A percentile compares a stretch with the other conserved stretches of the same genome.
phyloP scores from a whole-genome alignment of 2,888 invertebrate species.

The Stenotaenia linearis region DNA sequence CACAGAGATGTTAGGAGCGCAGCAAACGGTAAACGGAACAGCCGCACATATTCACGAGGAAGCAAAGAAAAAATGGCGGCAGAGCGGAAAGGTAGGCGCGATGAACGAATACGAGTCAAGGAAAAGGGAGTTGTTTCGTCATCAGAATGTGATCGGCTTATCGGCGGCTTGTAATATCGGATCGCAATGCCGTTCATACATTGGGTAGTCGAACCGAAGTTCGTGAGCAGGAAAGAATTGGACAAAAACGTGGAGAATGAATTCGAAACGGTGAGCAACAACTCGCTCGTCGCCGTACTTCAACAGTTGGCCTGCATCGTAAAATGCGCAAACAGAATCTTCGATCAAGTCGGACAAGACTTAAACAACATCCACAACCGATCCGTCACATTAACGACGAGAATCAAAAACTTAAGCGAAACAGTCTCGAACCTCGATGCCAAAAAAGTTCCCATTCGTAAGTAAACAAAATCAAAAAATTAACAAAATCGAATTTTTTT shows the following conservation, averaged over 20 bases:
- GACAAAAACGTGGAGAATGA: constrained; percentile 53
- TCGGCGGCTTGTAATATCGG: not conserved
- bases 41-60: not conserved
- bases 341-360: constrained; percentile 70
- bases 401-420: constrained; percentile 64
- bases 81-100: not conserved
- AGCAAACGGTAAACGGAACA: not conserved
- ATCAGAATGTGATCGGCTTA: not conserved
- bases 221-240: constrained; percentile 63
- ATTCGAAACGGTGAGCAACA: constrained; percentile 82
- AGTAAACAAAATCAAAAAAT: no score
- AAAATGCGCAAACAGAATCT: constrained; percentile 76
- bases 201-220: constrained; percentile 74
- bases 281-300: constrained; percentile 75
- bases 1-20: not conserved
- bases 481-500: not conserved
- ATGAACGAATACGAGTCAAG: not conserved
- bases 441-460: constrained; percentile 87
- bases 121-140: not conserved
- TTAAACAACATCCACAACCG: constrained; percentile 67
- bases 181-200: constrained; percentile 77
- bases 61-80: not conserved
- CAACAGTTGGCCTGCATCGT: constrained; percentile 79
- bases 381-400: constrained; percentile 62
- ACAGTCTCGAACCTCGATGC: constrained; percentile 71